Evolutionary conservation across 2,113 vertebrate genomes (phyloP).

Genomic region (Lipotes vexillifer): DNA sequence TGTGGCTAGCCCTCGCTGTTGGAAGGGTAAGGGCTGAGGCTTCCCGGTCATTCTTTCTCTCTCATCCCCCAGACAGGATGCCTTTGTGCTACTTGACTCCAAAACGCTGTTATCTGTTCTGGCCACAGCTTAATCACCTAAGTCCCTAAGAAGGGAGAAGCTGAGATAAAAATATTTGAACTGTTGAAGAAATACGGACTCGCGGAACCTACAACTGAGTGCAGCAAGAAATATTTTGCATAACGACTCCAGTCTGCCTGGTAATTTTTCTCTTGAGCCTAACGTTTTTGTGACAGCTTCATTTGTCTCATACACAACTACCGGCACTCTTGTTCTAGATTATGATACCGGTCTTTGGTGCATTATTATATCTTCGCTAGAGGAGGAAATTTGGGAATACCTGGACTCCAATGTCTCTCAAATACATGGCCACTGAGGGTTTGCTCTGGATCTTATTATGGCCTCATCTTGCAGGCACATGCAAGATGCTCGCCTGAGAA

Average conservation of each 20-base stretch:
- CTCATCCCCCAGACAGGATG: conserved; percentile 65
- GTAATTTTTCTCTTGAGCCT: conserved; percentile 86
- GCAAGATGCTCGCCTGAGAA: conserved; percentile 44
- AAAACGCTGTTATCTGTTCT: conserved; percentile 78
- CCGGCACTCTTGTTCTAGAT: conserved; percentile 81
- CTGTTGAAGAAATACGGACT: conserved; percentile 79
- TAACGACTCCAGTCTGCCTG: conserved; percentile 81
- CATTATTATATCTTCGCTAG: conserved; percentile 77
- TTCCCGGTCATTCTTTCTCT: conserved; percentile 77
- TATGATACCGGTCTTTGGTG: conserved; percentile 79
- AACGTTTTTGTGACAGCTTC: conserved; percentile 88
- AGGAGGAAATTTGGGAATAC: conserved; percentile 81
- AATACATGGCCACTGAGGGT: conserved; percentile 76
- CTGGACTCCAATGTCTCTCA: conserved; percentile 74
- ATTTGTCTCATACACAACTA: conserved; percentile 87
- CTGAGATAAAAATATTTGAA: conserved; percentile 81
- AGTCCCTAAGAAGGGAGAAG: conserved; percentile 75
- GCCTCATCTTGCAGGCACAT: conserved; percentile 61
- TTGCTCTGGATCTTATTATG: conserved; percentile 63
- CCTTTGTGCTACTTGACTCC: conserved; percentile 78
- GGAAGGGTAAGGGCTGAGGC: conserved; percentile 78
- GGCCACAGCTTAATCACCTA: conserved; percentile 86
- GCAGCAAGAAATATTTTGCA: conserved; percentile 78
- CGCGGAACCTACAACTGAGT: conserved; percentile 65
- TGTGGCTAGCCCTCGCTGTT: conserved; percentile 87